Base-by-base conservation (phyloP, 2,113 vertebrate genomes). In the Cardinalis cardinalis region DNA sequence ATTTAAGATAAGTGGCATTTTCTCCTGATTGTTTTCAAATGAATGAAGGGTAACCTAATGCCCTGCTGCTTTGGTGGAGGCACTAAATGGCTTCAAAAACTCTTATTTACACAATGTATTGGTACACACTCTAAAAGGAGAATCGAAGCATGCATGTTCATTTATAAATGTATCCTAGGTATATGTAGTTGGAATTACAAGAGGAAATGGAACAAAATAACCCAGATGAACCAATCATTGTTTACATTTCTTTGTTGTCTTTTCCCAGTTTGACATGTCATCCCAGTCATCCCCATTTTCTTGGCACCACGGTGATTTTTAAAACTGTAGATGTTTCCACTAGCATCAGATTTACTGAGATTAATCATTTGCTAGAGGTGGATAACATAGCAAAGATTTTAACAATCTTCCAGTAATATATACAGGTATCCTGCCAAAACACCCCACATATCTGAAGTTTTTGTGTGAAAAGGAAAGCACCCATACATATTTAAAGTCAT, bases 1-100 rank as follows among this genome's bases (percentile, higher is more conserved):
- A 93, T 98, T 97, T 97, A 96, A 97, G 96, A 97, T 98, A 98
- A 98, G 97, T 98, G 98, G 95, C 32, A 26, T 97, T 98, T 96
- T 95, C 93, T 94, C 96, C 95, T 98, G 98, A 98, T 97, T 97
- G 97, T 98, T 97, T 97, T 97, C 97, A 98, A 96, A 97, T 95
- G 97, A 96, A 96, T 97, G 97, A 97, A 97, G 95, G 92, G 97
- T 96, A 97, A 97, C 94, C 90, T 97, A 97, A 96, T 97, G 97
- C 95, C 96, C 92, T 96, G 90, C 56, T 98, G 95, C 95, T 97
- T 94, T 90, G 84, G 95, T 84, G 85, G 88, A 94, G 94, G 93
- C 95, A 85, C 55, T 97, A 97, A 97, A 97, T 96, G 96, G 92
- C 88, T 96, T 97, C 92, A 96, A 95, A 89, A 96, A 81, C 93